Base-by-base conservation (phyloP, 2,797 vertebrate genomes). In the Lepilemur septentrionalis region DNA sequence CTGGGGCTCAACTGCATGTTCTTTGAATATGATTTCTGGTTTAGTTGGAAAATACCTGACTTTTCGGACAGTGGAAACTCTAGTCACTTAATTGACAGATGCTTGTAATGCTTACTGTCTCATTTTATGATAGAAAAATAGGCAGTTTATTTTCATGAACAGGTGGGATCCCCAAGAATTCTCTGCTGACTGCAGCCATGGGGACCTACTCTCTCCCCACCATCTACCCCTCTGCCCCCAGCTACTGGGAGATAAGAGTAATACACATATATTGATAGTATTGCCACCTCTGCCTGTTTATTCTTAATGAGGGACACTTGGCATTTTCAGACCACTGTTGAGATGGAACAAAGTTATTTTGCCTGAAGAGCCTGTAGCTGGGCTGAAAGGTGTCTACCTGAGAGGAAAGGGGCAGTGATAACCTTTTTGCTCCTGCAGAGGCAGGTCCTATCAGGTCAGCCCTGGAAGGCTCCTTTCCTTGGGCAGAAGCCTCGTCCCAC, bases 191-290 rank as follows among this genome's bases (percentile, higher is more conserved):
- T 67, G 57, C 0, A 85, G 65, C 61, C 5, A 2, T 4, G 12
- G 59, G 57, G 23, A 50, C 22, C 18, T 32, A 8, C 5, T 59
- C 10, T 59, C 13, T 35, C 18, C 9, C 2, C 15, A 13, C 10
- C 57, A 14, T 2, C 12, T 20, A 38, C 4, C 41, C 41, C 12
- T 17, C 7, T 10, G 11, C 3, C 32, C 35, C 57, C 9, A 52
- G 43, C n/a, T 28, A 32, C 28, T 23, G 41, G 13, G 48, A 23
- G 13, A 41, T 9, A 0, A 0, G 35, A 87, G 20, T 0, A 65
- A 23, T 12, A 25, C 3, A 7, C 9, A 30, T 1, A 14, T 4
- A 55, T 55, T 55, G 22, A 55, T 55, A 30, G 17, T 2, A 46
- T 30, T 17, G 10, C 22, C 12, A 18, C 0, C 35, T 94, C 78